Evolutionary conservation across 2,113 vertebrate species (phyloP), one percentile per base, ranked within the genome.

Genomic region (Colinus virginianus): DNA sequence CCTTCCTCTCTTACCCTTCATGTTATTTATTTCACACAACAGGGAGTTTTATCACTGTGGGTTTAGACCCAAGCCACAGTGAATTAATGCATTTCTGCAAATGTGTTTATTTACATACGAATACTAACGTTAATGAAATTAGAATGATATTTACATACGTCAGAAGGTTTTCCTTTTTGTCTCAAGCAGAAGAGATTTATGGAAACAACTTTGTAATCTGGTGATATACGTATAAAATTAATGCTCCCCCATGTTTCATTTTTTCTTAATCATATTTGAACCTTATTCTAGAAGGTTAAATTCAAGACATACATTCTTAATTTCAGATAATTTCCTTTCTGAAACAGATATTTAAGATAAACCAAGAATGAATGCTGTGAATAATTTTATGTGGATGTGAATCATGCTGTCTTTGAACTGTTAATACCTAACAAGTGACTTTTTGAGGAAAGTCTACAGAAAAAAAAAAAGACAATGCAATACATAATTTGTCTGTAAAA

Each of bases 221-320:
- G 90, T 87, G 79, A 34, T 16, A 68, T 79, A 68, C 74, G 58
- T 76, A 69, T 74, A 84, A 92, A 88, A 94, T 70, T 81, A 95
- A 83, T 87, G 43, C 7, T 64, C 32, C 63, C 8, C 3, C 38
- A 49, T 86, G 26, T 88, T 93, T 90, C 48, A 42, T 87, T 89
- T 80, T 80, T 58, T 84, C 51, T 46, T 84, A 93, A 93, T 87
- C 32, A 25, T 84, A 71, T 92, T 95, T 95, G 94, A 96, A 81
- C 7, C 11, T 81, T 59, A 87, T 84, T 68, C 55, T 77, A 74
- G 58, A 80, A 90, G 53, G 96, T 89, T 90, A 92, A 93, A 79
- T 90, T 90, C 62, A 79, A 84, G 40, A 64, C 19, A 67, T 85
- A 74, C 14, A 84, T 90, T 75, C 32, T 76, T 75, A 91, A 85